Conservation (phyloP, 2,113 vertebrate genomes). For the Andinoacara biseriatus region DNA sequence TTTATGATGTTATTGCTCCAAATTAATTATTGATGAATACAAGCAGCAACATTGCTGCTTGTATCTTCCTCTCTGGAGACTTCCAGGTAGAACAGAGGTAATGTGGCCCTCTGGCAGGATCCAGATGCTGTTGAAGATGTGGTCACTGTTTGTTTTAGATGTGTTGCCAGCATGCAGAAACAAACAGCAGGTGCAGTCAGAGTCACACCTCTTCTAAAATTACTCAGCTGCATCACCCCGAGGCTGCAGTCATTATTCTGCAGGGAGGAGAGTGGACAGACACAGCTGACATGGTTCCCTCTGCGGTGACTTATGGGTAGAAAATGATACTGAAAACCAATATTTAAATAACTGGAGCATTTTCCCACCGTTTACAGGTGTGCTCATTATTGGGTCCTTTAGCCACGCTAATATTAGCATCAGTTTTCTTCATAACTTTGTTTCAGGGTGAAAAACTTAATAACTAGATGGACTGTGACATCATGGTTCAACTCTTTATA, state of each 20-base stretch:
- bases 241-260: background rate
- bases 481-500: background rate
- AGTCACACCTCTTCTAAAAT: background rate
- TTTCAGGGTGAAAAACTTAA: background rate
- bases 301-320: no score
- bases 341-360: no score
- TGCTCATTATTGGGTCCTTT: no score
- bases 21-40: no score
- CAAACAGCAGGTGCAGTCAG: background rate
- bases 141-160: background rate
- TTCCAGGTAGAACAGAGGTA: background rate
- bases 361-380: no score
- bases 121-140: background rate
- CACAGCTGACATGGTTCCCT: no score
- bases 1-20: no score
- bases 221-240: background rate
- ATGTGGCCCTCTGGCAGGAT: background rate
- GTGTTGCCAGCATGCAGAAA: no score
- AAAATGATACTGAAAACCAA: no score
- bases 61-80: no score
- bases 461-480: background rate
- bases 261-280: background rate
- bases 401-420: background rate
- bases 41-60: no score
- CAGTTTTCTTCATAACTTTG: background rate